Evolutionary conservation across 2,113 vertebrate species (phyloP).

Genomic region (Heterotilapia buettikoferi): DNA sequence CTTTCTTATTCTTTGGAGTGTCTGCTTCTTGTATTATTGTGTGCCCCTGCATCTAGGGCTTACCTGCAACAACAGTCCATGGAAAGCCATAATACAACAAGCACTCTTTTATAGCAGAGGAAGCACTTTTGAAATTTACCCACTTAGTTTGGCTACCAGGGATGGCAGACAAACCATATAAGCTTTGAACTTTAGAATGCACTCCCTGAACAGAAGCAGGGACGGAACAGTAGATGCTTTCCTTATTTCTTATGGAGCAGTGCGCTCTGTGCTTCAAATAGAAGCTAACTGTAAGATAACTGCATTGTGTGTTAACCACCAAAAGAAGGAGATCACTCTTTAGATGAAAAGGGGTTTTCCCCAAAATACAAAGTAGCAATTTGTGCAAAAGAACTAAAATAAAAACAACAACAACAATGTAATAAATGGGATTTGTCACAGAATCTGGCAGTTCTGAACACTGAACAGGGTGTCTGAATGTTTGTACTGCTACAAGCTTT

Average conservation of each 20-base stretch:
- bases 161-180: background rate
- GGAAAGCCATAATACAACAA: background rate
- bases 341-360: background rate
- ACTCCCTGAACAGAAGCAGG: background rate
- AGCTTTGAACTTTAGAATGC: background rate
- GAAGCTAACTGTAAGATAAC: background rate
- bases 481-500: background rate
- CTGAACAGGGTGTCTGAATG: background rate
- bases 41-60: background rate
- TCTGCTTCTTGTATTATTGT: background rate
- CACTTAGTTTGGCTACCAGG: background rate
- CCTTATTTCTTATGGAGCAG: background rate
- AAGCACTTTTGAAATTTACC: background rate
- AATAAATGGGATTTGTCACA: background rate
- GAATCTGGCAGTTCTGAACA: background rate
- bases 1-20: background rate
- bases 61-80: background rate
- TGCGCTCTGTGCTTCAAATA: background rate
- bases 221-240: background rate
- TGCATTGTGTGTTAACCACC: background rate
- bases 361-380: background rate
- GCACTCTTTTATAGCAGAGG: background rate
- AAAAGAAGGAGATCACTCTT: accelerated
- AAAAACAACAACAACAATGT: accelerated
- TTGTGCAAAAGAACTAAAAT: background rate